phyloP scores from a whole-genome alignment of 1,140 invertebrate species.

The Melipona quadrifasciata region DNA sequence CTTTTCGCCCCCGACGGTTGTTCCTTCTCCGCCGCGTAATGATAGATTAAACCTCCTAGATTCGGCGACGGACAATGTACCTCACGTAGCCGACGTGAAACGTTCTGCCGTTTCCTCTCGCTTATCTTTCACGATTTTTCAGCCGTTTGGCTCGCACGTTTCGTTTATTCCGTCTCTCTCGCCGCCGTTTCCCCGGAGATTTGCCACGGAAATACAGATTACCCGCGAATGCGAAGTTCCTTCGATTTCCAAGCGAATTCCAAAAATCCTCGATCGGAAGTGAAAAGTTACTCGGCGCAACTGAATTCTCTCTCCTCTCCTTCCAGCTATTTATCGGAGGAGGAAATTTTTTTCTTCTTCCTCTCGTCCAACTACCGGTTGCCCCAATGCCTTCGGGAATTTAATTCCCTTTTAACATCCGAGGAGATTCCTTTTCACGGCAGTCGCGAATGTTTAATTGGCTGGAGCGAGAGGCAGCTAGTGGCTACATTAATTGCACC shows the following conservation, averaged over 20 bases:
- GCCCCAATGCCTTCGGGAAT: constrained; percentile 58
- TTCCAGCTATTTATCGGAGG: background rate
- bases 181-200: too few species aligned
- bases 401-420: constrained; percentile 70
- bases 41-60: constrained; percentile 67
- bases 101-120: constrained; percentile 15
- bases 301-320: too few species aligned
- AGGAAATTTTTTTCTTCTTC: constrained; percentile 35
- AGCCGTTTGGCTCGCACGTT: background rate
- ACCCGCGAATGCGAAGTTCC: too few species aligned
- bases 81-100: constrained; percentile 52
- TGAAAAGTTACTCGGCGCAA: background rate
- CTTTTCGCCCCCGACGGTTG: constrained; percentile 58
- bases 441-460: constrained; percentile 78
- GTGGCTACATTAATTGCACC: constrained; percentile 79
- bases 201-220: background rate
- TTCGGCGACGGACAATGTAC: constrained; percentile 57
- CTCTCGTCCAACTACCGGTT: constrained; percentile 31
- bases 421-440: constrained; percentile 69
- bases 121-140: constrained; percentile 51
- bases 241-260: too few species aligned
- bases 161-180: background rate
- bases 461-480: constrained; percentile 62
- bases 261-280: background rate
- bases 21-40: constrained; percentile 44